Percentiles rank a stretch among this genome's conserved stretches.
These are phyloP conservation scores for Triplophysa siluroides DNA, from an alignment of 2,113 vertebrate genomes.

Conservation along the genomic window DNA sequence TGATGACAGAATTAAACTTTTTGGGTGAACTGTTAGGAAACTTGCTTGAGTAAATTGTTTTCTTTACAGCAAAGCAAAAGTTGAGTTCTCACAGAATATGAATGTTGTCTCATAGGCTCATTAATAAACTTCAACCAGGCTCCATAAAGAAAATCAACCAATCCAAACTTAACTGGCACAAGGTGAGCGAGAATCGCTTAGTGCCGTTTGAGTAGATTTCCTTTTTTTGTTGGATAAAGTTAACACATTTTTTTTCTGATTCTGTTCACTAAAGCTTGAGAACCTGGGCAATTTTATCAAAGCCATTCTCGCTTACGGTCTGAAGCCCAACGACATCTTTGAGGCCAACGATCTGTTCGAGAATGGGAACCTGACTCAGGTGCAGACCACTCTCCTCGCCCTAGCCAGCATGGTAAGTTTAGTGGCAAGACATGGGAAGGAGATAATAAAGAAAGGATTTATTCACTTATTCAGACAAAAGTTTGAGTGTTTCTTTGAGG, in stretches of 20 bases:
- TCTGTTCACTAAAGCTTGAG: constrained; percentile 74
- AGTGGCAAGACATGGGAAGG: not conserved
- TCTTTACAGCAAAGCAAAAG: not conserved
- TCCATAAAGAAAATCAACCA: constrained; percentile 86
- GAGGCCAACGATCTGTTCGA: constrained; percentile 91
- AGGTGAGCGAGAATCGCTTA: constrained; percentile 72
- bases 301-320: constrained; percentile 84
- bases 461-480: no score
- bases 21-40: no score
- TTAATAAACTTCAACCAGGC: constrained; percentile 87
- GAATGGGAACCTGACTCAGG: constrained; percentile 89
- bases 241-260: not conserved
- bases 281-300: constrained; percentile 91
- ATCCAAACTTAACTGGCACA: constrained; percentile 87
- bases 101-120: constrained; percentile 63
- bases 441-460: not conserved
- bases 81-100: not conserved
- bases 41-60: not conserved
- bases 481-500: not conserved
- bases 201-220: not conserved
- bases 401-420: constrained; percentile 84
- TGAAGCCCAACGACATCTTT: constrained; percentile 89
- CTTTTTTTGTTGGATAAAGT: not conserved
- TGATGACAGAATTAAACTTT: no score
- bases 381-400: constrained; percentile 85